Conservation (phyloP, 30 jellyfish, hydroid and myxozoan species). For the Aurelia coerulea region DNA sequence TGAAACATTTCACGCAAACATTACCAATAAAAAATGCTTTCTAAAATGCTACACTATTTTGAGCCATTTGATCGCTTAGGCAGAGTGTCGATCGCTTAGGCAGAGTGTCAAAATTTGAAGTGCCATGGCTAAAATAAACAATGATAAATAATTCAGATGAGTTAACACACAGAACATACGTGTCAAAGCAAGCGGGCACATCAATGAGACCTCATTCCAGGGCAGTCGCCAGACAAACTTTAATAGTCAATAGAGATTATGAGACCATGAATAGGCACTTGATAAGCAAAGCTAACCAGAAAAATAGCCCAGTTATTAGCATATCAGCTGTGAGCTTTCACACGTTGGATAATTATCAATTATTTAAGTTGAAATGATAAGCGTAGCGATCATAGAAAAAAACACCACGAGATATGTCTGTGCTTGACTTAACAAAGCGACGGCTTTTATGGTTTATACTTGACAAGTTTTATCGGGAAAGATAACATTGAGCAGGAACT, state of each 20-base stretch:
- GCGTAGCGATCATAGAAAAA: not conserved
- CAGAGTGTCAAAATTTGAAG: too few relatives aligned
- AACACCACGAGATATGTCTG: not conserved
- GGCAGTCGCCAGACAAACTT: slow-evolving; percentile 40
- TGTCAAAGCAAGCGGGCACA: slow-evolving; percentile 28
- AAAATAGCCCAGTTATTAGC: slow-evolving; percentile 13
- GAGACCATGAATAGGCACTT: slow-evolving; percentile 49
- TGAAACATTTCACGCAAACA: too few relatives aligned
- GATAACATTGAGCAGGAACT: too few relatives aligned
- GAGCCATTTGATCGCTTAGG: too few relatives aligned
- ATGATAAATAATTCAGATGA: not conserved
- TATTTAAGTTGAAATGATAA: not conserved
- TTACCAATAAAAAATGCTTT: too few relatives aligned
- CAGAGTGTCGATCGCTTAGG: too few relatives aligned
- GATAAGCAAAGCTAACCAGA: not conserved
- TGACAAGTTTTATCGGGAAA: too few relatives aligned
- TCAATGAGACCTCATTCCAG: slow-evolving; percentile 9
- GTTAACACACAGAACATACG: slow-evolving; percentile 2
- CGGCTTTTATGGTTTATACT: too few relatives aligned
- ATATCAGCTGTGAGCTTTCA: slow-evolving; percentile 9
- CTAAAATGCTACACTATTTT: too few relatives aligned
- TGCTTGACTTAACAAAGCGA: too few relatives aligned
- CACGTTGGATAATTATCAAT: not conserved
- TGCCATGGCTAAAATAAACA: not conserved
- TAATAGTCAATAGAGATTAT: slow-evolving; percentile 38